A percentile compares a stretch with the other conserved stretches of the same genome.
These are phyloP conservation scores for Drosophila ustulata DNA, from an alignment of 2,888 invertebrate genomes.

Conservation along the genomic window DNA sequence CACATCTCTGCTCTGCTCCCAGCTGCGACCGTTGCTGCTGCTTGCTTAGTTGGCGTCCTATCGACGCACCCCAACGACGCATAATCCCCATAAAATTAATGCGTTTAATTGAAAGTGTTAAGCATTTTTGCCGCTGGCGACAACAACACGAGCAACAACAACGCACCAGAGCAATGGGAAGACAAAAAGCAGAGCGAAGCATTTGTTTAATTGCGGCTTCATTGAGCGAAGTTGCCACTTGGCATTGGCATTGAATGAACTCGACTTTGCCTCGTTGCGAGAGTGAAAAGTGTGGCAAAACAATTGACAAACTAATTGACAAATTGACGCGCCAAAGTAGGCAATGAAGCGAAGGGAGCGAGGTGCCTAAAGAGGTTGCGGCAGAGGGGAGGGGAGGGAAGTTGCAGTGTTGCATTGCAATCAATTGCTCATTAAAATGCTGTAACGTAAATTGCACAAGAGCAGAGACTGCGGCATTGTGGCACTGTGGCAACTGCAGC, in stretches of 20 bases:
- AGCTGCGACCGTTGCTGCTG: not conserved
- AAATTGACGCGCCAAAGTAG: slow-evolving; percentile 62
- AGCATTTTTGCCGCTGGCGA: slow-evolving; percentile 57
- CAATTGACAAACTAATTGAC: slow-evolving; percentile 71
- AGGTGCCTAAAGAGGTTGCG: no score
- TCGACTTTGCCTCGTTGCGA: slow-evolving; percentile 5
- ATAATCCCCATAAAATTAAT: slow-evolving; percentile 79
- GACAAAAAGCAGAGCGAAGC: slow-evolving; percentile 24
- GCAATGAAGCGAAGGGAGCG: slow-evolving; percentile 3
- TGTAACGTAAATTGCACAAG: slow-evolving; percentile 36
- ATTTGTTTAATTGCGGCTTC: slow-evolving; percentile 67
- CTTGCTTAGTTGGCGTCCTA: slow-evolving; percentile 1
- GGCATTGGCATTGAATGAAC: slow-evolving; percentile 1
- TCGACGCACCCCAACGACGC: slow-evolving; percentile 22
- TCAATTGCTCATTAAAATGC: slow-evolving; percentile 81
- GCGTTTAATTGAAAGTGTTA: slow-evolving; percentile 80
- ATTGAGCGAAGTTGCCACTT: slow-evolving; percentile 26
- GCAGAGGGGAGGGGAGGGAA: not conserved
- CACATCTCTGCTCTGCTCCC: slow-evolving; percentile 1
- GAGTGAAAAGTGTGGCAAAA: slow-evolving; percentile 54
- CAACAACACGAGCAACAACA: slow-evolving; percentile 28
- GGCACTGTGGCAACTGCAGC: slow-evolving; percentile 7
- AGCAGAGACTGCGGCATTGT: slow-evolving; percentile 4
- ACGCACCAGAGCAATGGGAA: not conserved
- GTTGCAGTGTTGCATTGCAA: slow-evolving; percentile 52